phyloP scores from a whole-genome alignment of 1,140 invertebrate genomes.

The Leptinotarsa texana region DNA sequence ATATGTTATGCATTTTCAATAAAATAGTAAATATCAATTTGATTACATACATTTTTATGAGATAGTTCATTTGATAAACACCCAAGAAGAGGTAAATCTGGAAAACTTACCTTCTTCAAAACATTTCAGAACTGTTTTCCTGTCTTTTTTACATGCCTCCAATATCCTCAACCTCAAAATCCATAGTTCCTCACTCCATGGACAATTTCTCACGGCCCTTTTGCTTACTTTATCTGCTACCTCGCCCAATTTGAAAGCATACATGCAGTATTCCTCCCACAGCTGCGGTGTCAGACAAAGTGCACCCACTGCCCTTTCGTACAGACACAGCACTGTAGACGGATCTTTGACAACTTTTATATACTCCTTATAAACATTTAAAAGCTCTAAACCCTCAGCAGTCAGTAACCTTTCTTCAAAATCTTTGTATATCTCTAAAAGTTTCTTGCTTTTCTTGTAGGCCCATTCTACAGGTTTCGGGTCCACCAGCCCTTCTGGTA shows the following conservation, averaged over 20 bases:
- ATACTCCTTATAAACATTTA: conserved; percentile 52
- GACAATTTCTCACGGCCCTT: conserved; percentile 55
- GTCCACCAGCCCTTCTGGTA: conserved; percentile 51
- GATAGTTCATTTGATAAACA: neutral
- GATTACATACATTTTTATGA: no score
- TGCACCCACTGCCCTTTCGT: conserved; percentile 49
- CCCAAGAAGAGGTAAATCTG: neutral
- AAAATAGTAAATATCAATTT: no score
- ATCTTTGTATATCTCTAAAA: conserved; percentile 46
- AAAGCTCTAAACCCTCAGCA: conserved; percentile 47
- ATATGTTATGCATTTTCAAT: no score
- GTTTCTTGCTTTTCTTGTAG: conserved; percentile 50
- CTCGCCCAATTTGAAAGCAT: conserved; percentile 45
- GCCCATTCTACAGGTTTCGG: conserved; percentile 47
- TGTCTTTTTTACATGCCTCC: conserved; percentile 49
- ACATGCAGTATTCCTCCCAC: conserved; percentile 51
- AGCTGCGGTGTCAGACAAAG: conserved; percentile 45
- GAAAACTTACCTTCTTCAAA: conserved; percentile 44
- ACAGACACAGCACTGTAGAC: conserved; percentile 50
- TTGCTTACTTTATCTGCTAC: conserved; percentile 40
- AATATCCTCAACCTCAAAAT: conserved; percentile 49
- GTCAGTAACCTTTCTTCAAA: conserved; percentile 51
- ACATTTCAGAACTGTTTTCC: conserved; percentile 41
- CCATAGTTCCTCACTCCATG: conserved; percentile 55
- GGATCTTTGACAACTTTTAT: conserved; percentile 53